Evolutionary conservation across 2,797 vertebrate species (phyloP).

Genomic region (Taeniopygia guttata): DNA sequence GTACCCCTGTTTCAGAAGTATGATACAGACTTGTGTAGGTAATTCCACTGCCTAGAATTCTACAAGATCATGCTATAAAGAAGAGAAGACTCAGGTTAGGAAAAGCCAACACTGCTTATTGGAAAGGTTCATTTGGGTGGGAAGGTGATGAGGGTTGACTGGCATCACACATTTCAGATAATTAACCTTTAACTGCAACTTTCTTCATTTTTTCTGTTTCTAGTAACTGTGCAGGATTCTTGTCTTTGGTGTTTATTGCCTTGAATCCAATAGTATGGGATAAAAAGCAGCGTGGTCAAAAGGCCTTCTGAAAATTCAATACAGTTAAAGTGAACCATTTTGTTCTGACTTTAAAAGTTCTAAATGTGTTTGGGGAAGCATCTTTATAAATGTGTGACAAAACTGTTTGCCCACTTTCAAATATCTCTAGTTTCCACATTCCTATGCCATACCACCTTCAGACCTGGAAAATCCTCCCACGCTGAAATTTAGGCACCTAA

Average conservation of each 20-base stretch:
- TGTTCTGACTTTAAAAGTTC: neutral
- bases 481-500: neutral
- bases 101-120: neutral
- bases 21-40: neutral
- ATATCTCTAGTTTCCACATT: neutral
- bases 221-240: neutral
- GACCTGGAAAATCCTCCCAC: neutral
- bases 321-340: neutral
- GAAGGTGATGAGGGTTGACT: neutral
- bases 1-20: neutral
- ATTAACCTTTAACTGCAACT: neutral
- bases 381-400: neutral
- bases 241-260: neutral
- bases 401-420: neutral
- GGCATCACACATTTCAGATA: neutral
- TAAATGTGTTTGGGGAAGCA: neutral
- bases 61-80: fast-evolving
- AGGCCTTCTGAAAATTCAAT: neutral
- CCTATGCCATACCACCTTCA: neutral
- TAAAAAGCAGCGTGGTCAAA: neutral
- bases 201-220: neutral
- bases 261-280: neutral
- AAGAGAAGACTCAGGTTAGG: neutral
- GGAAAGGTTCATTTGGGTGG: neutral
- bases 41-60: neutral